Evolutionary conservation across 2,888 invertebrate genomes (phyloP).

Genomic region (Parnassius smintheus): DNA sequence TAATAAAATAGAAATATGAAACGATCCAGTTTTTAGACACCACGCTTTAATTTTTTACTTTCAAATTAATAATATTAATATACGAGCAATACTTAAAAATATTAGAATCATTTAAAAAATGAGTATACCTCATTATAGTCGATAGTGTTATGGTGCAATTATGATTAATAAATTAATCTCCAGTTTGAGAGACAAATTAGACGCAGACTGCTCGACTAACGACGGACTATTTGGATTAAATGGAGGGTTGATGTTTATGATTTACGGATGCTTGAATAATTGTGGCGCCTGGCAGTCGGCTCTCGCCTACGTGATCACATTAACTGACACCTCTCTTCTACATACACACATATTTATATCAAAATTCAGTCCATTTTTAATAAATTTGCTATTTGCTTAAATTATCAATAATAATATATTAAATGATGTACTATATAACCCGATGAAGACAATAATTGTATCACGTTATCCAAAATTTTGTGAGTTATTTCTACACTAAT

Average conservation of each 20-base stretch:
- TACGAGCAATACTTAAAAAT: not conserved
- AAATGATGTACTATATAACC: too few species aligned
- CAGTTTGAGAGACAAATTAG: slow-evolving; percentile 79
- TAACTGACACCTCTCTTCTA: slow-evolving; percentile 30
- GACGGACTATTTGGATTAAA: slow-evolving; percentile 81
- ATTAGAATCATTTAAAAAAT: slow-evolving; percentile 1
- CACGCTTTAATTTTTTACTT: slow-evolving; percentile 6
- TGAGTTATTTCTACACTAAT: too few species aligned
- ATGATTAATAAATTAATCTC: slow-evolving; percentile 80
- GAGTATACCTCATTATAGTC: slow-evolving; percentile 6
- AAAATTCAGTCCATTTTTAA: too few species aligned
- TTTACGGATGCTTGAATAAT: slow-evolving; percentile 77
- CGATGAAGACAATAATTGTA: too few species aligned
- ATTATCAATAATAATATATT: slow-evolving; percentile 20
- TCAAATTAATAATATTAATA: slow-evolving; percentile 1
- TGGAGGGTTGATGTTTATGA: slow-evolving; percentile 81
- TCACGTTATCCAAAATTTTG: too few species aligned
- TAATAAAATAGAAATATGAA: slow-evolving; percentile 62
- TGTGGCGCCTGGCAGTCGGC: slow-evolving; percentile 75
- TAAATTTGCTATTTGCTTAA: too few species aligned
- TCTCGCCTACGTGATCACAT: slow-evolving; percentile 39
- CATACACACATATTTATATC: slow-evolving; percentile 21
- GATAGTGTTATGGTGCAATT: slow-evolving; percentile 66
- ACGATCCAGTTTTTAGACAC: slow-evolving; percentile 30
- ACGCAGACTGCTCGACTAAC: slow-evolving; percentile 79